A percentile compares a stretch with the other conserved stretches of the same genome.
Conservation (phyloP, 2,113 vertebrate species). For the Rhadina sibilatrix region DNA sequence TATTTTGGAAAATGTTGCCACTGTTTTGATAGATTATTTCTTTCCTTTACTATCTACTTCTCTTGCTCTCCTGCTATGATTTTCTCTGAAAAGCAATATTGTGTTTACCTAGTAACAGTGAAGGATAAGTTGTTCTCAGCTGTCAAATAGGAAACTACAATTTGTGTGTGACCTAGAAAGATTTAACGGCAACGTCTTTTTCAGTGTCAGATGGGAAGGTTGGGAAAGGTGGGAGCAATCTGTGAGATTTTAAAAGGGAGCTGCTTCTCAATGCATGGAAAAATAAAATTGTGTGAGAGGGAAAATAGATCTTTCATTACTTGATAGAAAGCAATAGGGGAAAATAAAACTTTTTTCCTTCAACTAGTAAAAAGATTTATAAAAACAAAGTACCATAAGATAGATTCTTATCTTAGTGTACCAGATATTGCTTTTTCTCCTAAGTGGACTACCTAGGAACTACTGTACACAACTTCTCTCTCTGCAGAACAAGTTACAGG, state of each 20-base stretch:
- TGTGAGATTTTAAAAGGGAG: neutral
- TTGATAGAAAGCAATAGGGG: neutral
- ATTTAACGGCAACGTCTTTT: neutral
- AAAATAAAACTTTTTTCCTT: neutral
- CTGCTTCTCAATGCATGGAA: neutral
- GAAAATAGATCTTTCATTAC: neutral
- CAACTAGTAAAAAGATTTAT: neutral
- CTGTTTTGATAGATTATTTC: neutral
- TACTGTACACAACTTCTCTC: neutral
- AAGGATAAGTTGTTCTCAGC: constrained; percentile 30
- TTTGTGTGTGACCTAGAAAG: constrained; percentile 47
- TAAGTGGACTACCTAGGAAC: neutral
- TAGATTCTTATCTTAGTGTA: neutral
- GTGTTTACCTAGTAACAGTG: constrained; percentile 16
- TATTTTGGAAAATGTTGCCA: neutral
- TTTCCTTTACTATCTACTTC: neutral
- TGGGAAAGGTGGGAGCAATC: neutral
- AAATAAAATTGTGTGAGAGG: neutral
- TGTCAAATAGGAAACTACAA: constrained; percentile 40
- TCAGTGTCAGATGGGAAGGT: neutral
- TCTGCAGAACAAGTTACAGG: neutral
- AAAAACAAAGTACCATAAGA: neutral
- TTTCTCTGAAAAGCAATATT: constrained; percentile 35
- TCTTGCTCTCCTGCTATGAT: neutral
- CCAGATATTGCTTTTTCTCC: neutral